Percentiles rank a stretch among this genome's conserved stretches.
These are phyloP conservation scores for Rana temporaria DNA, from an alignment of 2,113 vertebrate genomes.

Conservation along the genomic window DNA sequence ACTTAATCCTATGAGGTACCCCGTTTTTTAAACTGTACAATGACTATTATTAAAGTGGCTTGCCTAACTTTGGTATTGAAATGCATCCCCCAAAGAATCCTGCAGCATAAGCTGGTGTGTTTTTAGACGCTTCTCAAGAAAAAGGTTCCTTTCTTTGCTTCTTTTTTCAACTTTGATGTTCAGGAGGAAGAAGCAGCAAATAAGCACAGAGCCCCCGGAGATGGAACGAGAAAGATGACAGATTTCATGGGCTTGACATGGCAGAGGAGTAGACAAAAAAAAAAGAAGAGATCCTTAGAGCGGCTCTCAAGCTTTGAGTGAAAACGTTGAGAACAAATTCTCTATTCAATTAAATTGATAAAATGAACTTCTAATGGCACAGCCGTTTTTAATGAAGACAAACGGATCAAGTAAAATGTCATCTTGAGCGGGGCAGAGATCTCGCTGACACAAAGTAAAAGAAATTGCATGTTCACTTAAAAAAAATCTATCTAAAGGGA, in stretches of 20 bases:
- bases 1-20: background rate
- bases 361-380: constrained; percentile 53
- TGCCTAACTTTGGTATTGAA: background rate
- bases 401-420: constrained; percentile 49
- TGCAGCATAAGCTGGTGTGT: background rate
- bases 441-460: constrained; percentile 42
- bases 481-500: constrained; percentile 45
- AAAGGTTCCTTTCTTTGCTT: background rate
- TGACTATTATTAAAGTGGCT: constrained; percentile 9
- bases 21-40: background rate
- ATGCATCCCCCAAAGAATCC: background rate
- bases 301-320: constrained; percentile 34
- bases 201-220: background rate
- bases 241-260: constrained; percentile 15
- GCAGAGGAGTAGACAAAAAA: constrained; percentile 1
- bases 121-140: constrained; percentile 5
- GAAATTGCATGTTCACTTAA: constrained; percentile 19
- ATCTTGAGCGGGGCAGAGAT: constrained; percentile 17
- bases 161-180: constrained; percentile 38
- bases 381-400: constrained; percentile 51
- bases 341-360: constrained; percentile 52
- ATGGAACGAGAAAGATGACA: constrained; percentile 28
- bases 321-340: constrained; percentile 43
- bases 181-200: background rate
- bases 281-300: constrained; percentile 1